A percentile compares a stretch with the other conserved stretches of the same genome.
Evolutionary conservation across 2,113 vertebrate genomes (phyloP).

Genomic region (Physeter macrocephalus): DNA sequence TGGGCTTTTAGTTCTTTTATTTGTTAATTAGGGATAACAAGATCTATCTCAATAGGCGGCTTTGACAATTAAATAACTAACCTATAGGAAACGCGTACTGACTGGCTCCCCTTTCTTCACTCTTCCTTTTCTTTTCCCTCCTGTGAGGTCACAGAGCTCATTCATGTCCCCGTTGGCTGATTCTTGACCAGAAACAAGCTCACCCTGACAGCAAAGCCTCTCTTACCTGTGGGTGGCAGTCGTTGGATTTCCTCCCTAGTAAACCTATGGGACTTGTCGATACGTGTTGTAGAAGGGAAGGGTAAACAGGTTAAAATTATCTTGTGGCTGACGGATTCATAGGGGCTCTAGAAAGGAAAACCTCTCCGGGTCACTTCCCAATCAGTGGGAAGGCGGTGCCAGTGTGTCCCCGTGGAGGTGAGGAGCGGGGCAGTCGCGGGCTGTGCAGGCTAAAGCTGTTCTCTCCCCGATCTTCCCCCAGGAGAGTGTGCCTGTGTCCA

Average conservation of each 20-base stretch:
- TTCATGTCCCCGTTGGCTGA: neutral
- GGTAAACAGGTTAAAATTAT: neutral
- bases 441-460: neutral
- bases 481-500: constrained; percentile 93
- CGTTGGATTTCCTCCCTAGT: neutral
- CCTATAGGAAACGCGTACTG: neutral
- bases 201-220: neutral
- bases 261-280: neutral
- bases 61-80: neutral
- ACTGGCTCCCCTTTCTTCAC: neutral
- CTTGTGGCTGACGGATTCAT: neutral
- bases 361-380: neutral
- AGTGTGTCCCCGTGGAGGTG: rapidly evolving
- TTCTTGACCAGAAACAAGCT: neutral
- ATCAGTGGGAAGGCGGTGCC: rapidly evolving
- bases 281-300: neutral
- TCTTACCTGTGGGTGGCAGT: neutral
- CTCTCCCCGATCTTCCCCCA: constrained; percentile 52
- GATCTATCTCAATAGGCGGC: neutral
- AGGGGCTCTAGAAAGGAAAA: neutral
- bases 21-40: neutral
- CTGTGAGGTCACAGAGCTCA: neutral
- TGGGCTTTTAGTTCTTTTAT: neutral
- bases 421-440: rapidly evolving
- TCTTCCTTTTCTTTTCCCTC: neutral